Percentiles rank a stretch among this genome's conserved stretches.
These are phyloP conservation scores for Diorhabda elongata DNA, from an alignment of 1,140 invertebrate species.

Conservation along the genomic window DNA sequence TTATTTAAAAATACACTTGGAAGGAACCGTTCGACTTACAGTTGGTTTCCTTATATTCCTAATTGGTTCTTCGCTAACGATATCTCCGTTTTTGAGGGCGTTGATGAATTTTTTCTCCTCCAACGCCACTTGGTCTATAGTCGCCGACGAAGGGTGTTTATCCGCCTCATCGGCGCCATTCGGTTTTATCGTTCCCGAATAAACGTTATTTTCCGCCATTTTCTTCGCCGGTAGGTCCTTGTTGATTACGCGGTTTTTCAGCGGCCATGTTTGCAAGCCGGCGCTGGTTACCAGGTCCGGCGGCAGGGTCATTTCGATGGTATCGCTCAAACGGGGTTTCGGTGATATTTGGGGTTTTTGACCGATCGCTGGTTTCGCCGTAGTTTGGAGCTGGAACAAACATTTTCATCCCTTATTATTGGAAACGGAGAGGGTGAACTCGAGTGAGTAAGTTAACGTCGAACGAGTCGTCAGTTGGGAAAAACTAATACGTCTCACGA, in stretches of 20 bases:
- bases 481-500: too few relatives aligned
- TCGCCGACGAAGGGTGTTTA: conserved; percentile 11
- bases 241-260: conserved; percentile 57
- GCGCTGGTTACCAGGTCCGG: conserved; percentile 46
- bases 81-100: conserved; percentile 69
- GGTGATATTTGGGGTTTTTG: conserved; percentile 58
- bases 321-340: conserved; percentile 51
- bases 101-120: conserved; percentile 77
- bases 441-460: too few relatives aligned
- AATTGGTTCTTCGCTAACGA: conserved; percentile 56
- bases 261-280: conserved; percentile 57
- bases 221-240: conserved; percentile 29
- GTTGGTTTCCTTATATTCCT: conserved; percentile 15
- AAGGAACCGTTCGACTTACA: background rate
- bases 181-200: background rate
- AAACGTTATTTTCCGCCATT: background rate
- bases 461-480: too few relatives aligned
- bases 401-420: too few relatives aligned
- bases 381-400: conserved; percentile 29
- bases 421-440: too few relatives aligned
- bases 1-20: too few relatives aligned
- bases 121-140: conserved; percentile 55
- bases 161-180: conserved; percentile 6
- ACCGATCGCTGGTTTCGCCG: conserved; percentile 53
- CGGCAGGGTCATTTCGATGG: conserved; percentile 54